These are phyloP conservation scores for Eudyptes chrysolophus DNA, from an alignment of 2,113 vertebrate genomes.

Conservation along the genomic window DNA sequence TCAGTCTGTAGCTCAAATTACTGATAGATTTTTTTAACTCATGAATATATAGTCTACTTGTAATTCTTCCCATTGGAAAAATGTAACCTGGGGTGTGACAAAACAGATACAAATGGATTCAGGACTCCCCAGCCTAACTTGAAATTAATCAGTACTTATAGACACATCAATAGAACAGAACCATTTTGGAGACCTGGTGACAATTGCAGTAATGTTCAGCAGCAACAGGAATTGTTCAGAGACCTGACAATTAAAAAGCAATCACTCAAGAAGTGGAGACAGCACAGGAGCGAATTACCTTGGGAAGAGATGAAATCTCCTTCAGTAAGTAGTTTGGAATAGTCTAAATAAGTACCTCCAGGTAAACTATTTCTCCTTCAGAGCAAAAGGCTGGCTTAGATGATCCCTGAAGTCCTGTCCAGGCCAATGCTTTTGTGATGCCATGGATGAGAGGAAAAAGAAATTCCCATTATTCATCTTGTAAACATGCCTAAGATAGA, in stretches of 20 bases:
- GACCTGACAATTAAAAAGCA: background rate
- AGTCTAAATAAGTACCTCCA: background rate
- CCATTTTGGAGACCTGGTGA: background rate
- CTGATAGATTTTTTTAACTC: background rate
- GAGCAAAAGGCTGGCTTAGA: background rate
- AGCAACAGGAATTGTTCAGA: background rate
- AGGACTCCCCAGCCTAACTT: background rate
- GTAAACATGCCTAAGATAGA: background rate
- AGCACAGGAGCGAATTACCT: background rate
- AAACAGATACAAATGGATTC: background rate
- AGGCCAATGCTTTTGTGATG: background rate
- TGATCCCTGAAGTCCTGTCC: accelerated
- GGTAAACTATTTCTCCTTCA: background rate
- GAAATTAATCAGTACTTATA: background rate
- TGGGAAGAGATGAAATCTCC: background rate
- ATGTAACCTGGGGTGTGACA: background rate
- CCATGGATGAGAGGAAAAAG: background rate
- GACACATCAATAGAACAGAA: background rate
- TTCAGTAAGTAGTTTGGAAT: background rate
- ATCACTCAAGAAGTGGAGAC: background rate
- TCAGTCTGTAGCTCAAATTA: background rate
- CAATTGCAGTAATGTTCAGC: background rate
- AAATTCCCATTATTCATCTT: background rate
- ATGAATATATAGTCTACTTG: background rate
- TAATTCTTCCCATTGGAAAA: background rate